Percentiles rank a stretch among this genome's conserved stretches.
Conservation (phyloP, 92 coral and sea anemone genomes). For the Parazoanthus swiftii region DNA sequence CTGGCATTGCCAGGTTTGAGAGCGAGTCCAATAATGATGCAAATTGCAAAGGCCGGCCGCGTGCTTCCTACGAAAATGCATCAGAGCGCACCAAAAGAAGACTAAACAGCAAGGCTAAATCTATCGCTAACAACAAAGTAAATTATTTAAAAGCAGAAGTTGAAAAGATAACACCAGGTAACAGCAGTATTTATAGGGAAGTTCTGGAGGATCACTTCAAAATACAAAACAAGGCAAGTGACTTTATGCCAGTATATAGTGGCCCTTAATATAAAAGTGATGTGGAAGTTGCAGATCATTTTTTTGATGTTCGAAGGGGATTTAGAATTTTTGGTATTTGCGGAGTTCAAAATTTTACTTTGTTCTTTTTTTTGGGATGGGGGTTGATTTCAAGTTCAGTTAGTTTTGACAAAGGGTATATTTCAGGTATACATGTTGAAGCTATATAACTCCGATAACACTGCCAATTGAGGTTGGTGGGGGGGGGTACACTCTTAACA, state of each 20-base stretch:
- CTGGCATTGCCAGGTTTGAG: background rate
- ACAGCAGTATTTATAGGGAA: background rate
- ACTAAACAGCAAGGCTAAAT: background rate
- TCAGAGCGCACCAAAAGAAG: background rate
- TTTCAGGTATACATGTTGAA: background rate
- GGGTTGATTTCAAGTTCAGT: too few species aligned
- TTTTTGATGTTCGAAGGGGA: too few species aligned
- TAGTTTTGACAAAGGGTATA: background rate
- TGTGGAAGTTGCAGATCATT: too few species aligned
- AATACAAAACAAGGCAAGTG: constrained; percentile 22
- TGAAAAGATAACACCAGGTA: background rate
- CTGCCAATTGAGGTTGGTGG: too few species aligned
- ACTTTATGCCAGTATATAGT: background rate
- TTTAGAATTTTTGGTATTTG: background rate
- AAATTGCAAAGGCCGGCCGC: background rate
- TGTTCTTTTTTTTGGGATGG: too few species aligned
- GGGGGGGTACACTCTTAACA: too few species aligned
- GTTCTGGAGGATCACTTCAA: constrained; percentile 23
- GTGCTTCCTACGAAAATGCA: background rate
- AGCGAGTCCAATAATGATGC: background rate
- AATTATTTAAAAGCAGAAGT: constrained; percentile 19
- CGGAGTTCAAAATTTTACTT: too few species aligned
- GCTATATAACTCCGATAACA: too few species aligned
- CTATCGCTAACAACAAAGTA: background rate
- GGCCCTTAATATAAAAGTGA: too few species aligned